Percentiles rank a stretch among this genome's conserved stretches.
Conservation (phyloP, 1,140 invertebrate species). For the Oryzaephilus surinamensis region DNA sequence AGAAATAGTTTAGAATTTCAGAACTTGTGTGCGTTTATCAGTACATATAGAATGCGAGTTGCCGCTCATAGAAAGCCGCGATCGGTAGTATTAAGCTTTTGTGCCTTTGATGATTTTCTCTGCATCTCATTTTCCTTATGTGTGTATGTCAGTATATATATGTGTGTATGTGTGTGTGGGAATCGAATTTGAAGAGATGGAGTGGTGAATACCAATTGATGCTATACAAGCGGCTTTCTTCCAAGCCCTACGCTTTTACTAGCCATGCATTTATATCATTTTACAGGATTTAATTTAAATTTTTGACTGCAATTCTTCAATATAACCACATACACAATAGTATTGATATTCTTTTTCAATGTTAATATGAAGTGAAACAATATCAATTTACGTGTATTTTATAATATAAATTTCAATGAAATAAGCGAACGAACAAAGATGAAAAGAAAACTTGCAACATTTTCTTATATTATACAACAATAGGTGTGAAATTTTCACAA, state of each 20-base stretch:
- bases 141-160: conserved; percentile 31
- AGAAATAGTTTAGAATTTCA: no score
- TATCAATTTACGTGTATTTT: conserved; percentile 14
- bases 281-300: conserved; percentile 11
- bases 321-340: conserved; percentile 1
- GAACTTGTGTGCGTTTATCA: background rate
- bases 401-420: conserved; percentile 11
- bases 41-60: conserved; percentile 10
- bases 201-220: conserved; percentile 37
- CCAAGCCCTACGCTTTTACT: conserved; percentile 9
- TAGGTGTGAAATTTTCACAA: no score
- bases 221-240: conserved; percentile 28
- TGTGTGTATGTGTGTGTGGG: conserved; percentile 33
- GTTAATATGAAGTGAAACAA: conserved; percentile 12
- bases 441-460: background rate
- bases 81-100: conserved; percentile 30
- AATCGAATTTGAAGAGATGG: conserved; percentile 36
- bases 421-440: conserved; percentile 1
- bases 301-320: background rate
- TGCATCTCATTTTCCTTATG: conserved; percentile 35
- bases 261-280: conserved; percentile 1
- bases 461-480: no score
- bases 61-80: conserved; percentile 22
- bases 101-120: conserved; percentile 37
- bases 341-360: no score